Evolutionary conservation across 2,888 invertebrate species (phyloP).

Genomic region (Melanotus villosus): DNA sequence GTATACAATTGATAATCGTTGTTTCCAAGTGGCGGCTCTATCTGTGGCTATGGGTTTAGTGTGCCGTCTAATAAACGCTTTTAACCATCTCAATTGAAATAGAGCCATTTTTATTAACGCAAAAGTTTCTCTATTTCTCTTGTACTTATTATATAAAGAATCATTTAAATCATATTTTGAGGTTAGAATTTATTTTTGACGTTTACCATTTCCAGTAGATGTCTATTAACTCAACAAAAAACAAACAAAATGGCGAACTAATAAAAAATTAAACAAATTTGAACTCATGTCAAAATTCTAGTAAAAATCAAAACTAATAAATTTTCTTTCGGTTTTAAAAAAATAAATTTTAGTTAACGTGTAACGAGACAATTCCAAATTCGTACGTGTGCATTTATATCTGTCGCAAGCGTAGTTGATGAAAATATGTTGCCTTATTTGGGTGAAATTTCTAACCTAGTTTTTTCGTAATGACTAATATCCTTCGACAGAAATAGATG

Average conservation of each 20-base stretch:
- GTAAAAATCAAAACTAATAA: slow-evolving; percentile 29
- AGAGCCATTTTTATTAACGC: slow-evolving; percentile 51
- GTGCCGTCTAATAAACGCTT: slow-evolving; percentile 68
- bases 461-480: slow-evolving; percentile 24
- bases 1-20: slow-evolving; percentile 75
- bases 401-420: neutral
- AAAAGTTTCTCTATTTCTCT: slow-evolving; percentile 54
- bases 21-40: slow-evolving; percentile 74
- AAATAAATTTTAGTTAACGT: neutral
- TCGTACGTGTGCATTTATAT: neutral
- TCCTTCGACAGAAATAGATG: slow-evolving; percentile 20
- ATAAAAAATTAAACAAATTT: slow-evolving; percentile 51
- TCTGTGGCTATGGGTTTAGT: slow-evolving; percentile 70
- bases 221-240: slow-evolving; percentile 32
- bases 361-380: neutral
- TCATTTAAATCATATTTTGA: neutral
- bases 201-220: neutral
- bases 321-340: slow-evolving; percentile 11
- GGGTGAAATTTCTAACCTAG: slow-evolving; percentile 42
- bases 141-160: neutral
- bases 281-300: slow-evolving; percentile 52
- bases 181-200: slow-evolving; percentile 8
- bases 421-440: slow-evolving; percentile 36
- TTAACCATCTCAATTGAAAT: slow-evolving; percentile 70
- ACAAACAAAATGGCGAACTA: slow-evolving; percentile 47